phyloP scores from a whole-genome alignment of 2,113 vertebrate species.

The Otolemur garnettii region DNA sequence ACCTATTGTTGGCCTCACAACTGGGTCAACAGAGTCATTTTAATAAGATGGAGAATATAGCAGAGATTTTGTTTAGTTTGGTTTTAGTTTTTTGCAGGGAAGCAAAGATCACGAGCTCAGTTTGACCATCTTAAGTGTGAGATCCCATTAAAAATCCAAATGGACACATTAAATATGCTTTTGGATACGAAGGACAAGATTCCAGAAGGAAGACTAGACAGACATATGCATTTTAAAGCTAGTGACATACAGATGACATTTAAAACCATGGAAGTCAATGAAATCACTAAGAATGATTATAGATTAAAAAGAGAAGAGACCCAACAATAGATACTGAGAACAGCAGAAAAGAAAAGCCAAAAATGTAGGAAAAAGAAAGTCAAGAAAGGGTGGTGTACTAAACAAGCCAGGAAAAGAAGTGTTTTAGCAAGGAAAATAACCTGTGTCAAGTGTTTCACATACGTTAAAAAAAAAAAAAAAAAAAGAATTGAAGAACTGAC shows the following conservation, averaged over 20 bases:
- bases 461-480: neutral
- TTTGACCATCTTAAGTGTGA: neutral
- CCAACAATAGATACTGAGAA: neutral
- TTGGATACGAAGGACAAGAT: neutral
- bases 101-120: neutral
- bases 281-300: neutral
- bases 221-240: neutral
- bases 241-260: neutral
- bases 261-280: neutral
- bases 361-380: neutral
- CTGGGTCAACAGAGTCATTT: too few relatives aligned
- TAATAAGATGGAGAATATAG: neutral
- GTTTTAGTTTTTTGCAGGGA: neutral
- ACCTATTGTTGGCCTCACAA: neutral
- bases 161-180: neutral
- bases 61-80: neutral
- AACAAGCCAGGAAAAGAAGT: neutral
- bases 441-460: neutral
- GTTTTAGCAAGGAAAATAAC: neutral
- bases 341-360: neutral
- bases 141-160: neutral
- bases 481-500: neutral
- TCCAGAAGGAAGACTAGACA: neutral
- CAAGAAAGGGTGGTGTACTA: neutral
- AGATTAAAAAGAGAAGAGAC: neutral